phyloP scores from a whole-genome alignment of 2,888 invertebrate species.

The Graphium colonna region DNA sequence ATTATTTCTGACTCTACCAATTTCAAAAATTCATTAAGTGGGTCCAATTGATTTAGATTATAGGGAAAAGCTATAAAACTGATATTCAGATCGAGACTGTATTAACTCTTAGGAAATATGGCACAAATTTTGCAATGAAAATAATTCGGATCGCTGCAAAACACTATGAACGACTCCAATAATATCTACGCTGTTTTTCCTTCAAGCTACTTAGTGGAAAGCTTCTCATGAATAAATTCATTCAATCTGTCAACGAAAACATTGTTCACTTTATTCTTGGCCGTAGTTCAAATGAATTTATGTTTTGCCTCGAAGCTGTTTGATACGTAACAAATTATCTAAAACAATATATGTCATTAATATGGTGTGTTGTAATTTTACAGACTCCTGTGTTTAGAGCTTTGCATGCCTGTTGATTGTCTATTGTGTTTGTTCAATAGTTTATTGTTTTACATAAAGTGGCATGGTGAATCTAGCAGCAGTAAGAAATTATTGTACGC shows the following conservation, averaged over 20 bases:
- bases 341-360: conserved; percentile 6
- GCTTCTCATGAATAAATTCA: conserved; percentile 24
- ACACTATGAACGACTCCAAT: not conserved
- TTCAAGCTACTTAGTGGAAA: conserved; percentile 20
- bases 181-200: conserved; percentile 4
- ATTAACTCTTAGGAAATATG: no score
- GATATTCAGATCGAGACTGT: no score
- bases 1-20: no score
- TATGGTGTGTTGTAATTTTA: conserved; percentile 12
- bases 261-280: conserved; percentile 9
- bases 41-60: no score
- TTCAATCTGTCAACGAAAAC: conserved; percentile 14
- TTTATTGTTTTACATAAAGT: not conserved
- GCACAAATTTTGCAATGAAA: conserved; percentile 6
- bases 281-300: conserved; percentile 17
- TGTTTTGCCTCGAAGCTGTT: conserved; percentile 1
- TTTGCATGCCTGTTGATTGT: conserved; percentile 19
- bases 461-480: conserved; percentile 14
- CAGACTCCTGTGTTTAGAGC: conserved; percentile 19
- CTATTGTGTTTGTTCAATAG: not conserved
- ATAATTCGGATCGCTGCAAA: not conserved
- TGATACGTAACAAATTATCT: not conserved
- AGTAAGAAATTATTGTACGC: conserved; percentile 2
- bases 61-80: no score
- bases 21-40: no score